phyloP scores from a whole-genome alignment of 2,888 invertebrate species.

The Pollenia angustigena region DNA sequence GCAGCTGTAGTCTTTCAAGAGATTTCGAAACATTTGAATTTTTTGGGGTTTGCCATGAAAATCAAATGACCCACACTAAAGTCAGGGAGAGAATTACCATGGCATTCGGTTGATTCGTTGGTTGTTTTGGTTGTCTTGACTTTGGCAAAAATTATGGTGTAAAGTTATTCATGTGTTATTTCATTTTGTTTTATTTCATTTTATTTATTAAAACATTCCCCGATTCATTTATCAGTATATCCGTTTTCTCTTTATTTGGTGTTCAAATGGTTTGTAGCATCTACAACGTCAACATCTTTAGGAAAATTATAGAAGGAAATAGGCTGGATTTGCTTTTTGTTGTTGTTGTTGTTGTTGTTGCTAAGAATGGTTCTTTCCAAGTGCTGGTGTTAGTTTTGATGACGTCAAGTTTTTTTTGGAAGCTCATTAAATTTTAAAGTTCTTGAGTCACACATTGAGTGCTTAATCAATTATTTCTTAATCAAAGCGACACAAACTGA shows the following conservation, averaged over 20 bases:
- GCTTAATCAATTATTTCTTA: slow-evolving; percentile 80
- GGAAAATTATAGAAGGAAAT: slow-evolving; percentile 40
- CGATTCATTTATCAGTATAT: slow-evolving; percentile 76
- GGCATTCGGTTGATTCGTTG: slow-evolving; percentile 29
- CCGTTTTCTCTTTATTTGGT: slow-evolving; percentile 47
- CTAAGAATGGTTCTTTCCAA: not conserved
- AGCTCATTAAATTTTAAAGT: slow-evolving; percentile 3
- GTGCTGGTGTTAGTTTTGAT: not conserved
- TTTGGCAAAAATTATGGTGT: slow-evolving; percentile 38
- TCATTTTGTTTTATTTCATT: slow-evolving; percentile 59
- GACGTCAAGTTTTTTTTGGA: slow-evolving; percentile 31
- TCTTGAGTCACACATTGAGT: slow-evolving; percentile 53
- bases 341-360: slow-evolving; percentile 6
- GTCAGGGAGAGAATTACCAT: slow-evolving; percentile 10
- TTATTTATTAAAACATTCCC: slow-evolving; percentile 59
- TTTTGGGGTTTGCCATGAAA: slow-evolving; percentile 64
- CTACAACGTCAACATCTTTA: not conserved
- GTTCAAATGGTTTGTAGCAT: slow-evolving; percentile 30
- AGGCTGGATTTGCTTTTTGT: slow-evolving; percentile 35
- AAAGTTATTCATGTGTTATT: slow-evolving; percentile 74
- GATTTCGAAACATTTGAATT: slow-evolving; percentile 63
- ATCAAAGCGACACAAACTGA: slow-evolving; percentile 75
- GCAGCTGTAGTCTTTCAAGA: slow-evolving; percentile 7
- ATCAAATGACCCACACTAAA: slow-evolving; percentile 37
- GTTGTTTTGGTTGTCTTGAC: slow-evolving; percentile 52